Base-by-base conservation (phyloP, 2,797 vertebrate genomes). In the Centroberyx gerrardi region DNA sequence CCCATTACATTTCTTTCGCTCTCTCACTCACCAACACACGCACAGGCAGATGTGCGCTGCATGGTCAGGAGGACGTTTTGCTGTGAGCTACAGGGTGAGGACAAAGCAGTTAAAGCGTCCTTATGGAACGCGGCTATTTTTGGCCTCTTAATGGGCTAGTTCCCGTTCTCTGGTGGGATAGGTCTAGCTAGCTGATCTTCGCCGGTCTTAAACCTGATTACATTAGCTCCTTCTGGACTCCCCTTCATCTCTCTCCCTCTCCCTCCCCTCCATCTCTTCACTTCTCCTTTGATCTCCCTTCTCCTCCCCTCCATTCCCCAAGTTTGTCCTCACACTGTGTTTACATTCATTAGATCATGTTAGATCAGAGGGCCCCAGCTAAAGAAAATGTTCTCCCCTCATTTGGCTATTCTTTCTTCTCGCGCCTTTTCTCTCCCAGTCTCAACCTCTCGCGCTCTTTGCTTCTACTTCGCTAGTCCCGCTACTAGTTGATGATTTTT, bases 111-210 rank as follows among this genome's bases (percentile, higher is more conserved):
- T 62, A 28, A 52, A 52, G 33, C 28, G 17, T 62, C 68, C 49
- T 33, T 83, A 81, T 60, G 46, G 63, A 87, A 66, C 67, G 5
- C 5, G 55, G 81, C 87, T 92, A 92, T 92, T 92, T 91, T 86
- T 71, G 89, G 85, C 48, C 74, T 83, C 73, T 89, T 92, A 91
- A 89, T 89, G 81, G 89, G 90, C 85, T 74, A 80, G 83, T 74
- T 86, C 84, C 63, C 78, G 62, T 90, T 91, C 79, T 89, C 81
- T 75, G 71, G 70, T 59, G 70, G 75, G 87, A 83, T 81, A 75
- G 77, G 72, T 85, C 78, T 78, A 29, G 62, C 72, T 83, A 87
- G 85, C 74, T 82, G 81, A 84, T 85, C 82, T 80, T 75, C 67
- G 76, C 68, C 73, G 64, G 76, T 74, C 81, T 82, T 79, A 80